These are phyloP conservation scores for Rhagium mordax DNA, from an alignment of 2,888 invertebrate species.

Conservation along the genomic window DNA sequence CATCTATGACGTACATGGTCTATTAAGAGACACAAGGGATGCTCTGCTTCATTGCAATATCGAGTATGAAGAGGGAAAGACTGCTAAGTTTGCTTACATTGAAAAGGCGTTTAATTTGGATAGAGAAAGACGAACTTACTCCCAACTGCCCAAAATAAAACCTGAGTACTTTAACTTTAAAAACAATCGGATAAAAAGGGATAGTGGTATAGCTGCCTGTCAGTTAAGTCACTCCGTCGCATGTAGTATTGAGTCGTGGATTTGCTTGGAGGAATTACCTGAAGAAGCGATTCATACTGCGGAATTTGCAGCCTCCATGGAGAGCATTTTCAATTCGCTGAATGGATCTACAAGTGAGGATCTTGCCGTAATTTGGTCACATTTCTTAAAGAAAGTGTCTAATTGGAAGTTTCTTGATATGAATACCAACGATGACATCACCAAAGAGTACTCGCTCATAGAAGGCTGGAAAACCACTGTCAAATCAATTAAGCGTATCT, in stretches of 20 bases:
- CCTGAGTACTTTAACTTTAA: slow-evolving; percentile 10
- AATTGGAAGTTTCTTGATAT: slow-evolving; percentile 14
- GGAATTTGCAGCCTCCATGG: slow-evolving; percentile 8
- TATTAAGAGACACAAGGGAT: slow-evolving; percentile 7
- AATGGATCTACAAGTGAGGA: not conserved
- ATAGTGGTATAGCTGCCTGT: not conserved
- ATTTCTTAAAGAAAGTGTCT: not conserved
- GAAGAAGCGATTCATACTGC: slow-evolving; percentile 11
- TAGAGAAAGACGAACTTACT: not conserved
- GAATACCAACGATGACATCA: not conserved
- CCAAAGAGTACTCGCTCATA: not conserved
- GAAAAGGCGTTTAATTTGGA: slow-evolving; percentile 3
- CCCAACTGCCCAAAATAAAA: not conserved
- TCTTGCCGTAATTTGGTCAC: not conserved
- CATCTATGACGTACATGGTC: slow-evolving; percentile 4
- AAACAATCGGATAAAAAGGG: not conserved
- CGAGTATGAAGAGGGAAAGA: slow-evolving; percentile 1
- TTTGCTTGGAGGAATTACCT: not conserved
- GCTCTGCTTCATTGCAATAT: slow-evolving; percentile 12
- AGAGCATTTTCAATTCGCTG: slow-evolving; percentile 16
- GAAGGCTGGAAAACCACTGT: slow-evolving; percentile 2
- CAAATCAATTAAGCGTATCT: not conserved
- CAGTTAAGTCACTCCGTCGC: slow-evolving; percentile 23
- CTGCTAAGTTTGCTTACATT: slow-evolving; percentile 13
- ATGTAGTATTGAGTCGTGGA: not conserved